Evolutionary conservation across 2,113 vertebrate species (phyloP), one percentile per base, ranked within the genome.

Genomic region (Lathamus discolor): DNA sequence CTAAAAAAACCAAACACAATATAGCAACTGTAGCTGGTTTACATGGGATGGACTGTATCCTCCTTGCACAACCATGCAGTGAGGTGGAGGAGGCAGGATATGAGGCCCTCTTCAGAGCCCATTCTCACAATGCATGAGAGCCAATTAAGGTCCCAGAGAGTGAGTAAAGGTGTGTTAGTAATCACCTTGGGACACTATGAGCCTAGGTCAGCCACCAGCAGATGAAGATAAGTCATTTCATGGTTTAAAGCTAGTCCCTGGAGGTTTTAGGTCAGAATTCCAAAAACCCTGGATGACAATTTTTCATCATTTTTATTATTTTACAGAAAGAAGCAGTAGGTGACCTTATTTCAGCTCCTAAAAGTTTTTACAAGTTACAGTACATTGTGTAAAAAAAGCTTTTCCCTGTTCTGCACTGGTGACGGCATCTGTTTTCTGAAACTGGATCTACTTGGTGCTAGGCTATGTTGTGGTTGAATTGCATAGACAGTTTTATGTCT

Each of bases 261-360:
- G 28, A 92, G 66, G 10, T 66, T 92, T 93, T 64, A 54, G 52
- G 73, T 59, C 35, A 52, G 35, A 88, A 57, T 8, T 86, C 37
- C 41, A 82, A 85, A 68, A 78, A 46, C 23, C 2, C 15, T 14
- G 24, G 19, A 20, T 87, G 37, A 52, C 6, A 69, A 11, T 35
- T 70, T 79, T 81, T 41, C 4, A 19, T 57, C 1, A 14, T 77
- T 81, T 90, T 91, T 37, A 44, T 76, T 62, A 3, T 68, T 52
- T 55, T 69, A 24, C 39, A 67, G 61, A 83, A 84, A 88, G n/a
- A 24, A 86, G 78, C 89, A 69, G 19, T 63, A 70, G 17, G 46
- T 93, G 87, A 90, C 62, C 82, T 95, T 90, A 57, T 84, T 97
- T 92, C 75, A 79, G 35, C 44, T 95, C 25, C 12, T 51, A 17